Percentiles rank a stretch among this genome's conserved stretches.
These are phyloP conservation scores for Abrostola tripartita DNA, from an alignment of 2,888 invertebrate genomes.

Conservation along the genomic window DNA sequence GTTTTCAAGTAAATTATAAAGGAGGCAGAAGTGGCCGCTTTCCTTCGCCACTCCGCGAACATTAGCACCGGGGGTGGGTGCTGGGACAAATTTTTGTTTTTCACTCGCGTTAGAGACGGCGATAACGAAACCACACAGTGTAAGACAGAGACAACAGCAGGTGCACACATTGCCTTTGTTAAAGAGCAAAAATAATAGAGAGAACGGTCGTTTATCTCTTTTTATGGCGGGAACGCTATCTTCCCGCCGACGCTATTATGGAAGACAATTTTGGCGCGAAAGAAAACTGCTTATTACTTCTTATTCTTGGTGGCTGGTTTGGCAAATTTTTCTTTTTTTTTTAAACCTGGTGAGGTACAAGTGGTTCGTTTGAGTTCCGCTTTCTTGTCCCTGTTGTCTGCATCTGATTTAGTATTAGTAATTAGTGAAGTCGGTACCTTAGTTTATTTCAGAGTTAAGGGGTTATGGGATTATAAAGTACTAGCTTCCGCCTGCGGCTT, in stretches of 20 bases:
- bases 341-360: conserved; percentile 44
- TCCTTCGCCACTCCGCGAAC: conserved; percentile 76
- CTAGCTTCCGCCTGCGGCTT: too few relatives aligned
- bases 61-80: conserved; percentile 82
- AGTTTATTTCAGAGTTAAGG: too few relatives aligned
- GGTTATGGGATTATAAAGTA: too few relatives aligned
- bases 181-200: conserved; percentile 88
- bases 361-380: conserved; percentile 43
- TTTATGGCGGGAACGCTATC: conserved; percentile 87
- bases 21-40: conserved; percentile 75
- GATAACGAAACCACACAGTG: conserved; percentile 55
- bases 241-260: conserved; percentile 86
- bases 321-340: conserved; percentile 66
- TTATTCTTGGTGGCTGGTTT: conserved; percentile 81
- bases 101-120: conserved; percentile 76
- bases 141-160: conserved; percentile 81
- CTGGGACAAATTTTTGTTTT: conserved; percentile 85
- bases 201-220: conserved; percentile 88
- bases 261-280: conserved; percentile 88
- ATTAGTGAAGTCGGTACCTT: conserved; percentile 21
- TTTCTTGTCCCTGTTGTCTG: conserved; percentile 31
- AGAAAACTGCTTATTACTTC: conserved; percentile 88
- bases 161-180: conserved; percentile 87
- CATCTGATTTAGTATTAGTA: conserved; percentile 27
- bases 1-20: conserved; percentile 85